These are phyloP conservation scores for Saccopteryx leptura DNA, from an alignment of 2,113 vertebrate species.

Conservation along the genomic window DNA sequence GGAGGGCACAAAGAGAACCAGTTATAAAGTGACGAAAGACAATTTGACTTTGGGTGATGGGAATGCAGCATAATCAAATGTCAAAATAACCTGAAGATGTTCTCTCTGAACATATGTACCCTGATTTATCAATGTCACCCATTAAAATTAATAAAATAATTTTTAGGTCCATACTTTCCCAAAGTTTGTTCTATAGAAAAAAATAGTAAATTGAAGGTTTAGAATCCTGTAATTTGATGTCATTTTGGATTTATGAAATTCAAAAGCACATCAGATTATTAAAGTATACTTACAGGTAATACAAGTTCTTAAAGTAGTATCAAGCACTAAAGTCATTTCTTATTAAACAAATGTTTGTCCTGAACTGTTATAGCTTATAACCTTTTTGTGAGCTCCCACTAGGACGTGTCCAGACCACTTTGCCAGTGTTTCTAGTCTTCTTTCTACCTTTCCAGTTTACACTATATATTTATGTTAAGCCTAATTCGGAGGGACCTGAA, in stretches of 20 bases:
- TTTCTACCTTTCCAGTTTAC: background rate
- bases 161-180: slow-evolving; percentile 54
- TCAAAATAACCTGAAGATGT: too few relatives aligned
- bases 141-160: background rate
- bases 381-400: background rate
- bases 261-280: slow-evolving; percentile 42
- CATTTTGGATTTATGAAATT: slow-evolving; percentile 26
- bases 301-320: background rate
- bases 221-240: slow-evolving; percentile 55
- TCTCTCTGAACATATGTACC: too few relatives aligned
- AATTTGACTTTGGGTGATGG: too few relatives aligned
- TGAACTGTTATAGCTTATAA: slow-evolving; percentile 17
- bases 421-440: background rate
- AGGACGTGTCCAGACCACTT: background rate
- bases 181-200: slow-evolving; percentile 61
- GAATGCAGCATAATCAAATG: too few relatives aligned
- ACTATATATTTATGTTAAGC: background rate
- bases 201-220: slow-evolving; percentile 66
- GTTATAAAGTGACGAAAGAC: too few relatives aligned
- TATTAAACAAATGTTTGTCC: slow-evolving; percentile 42
- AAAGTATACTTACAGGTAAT: slow-evolving; percentile 26
- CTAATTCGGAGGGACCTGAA: too few relatives aligned
- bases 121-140: too few relatives aligned
- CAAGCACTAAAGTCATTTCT: slow-evolving; percentile 13
- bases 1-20: too few relatives aligned